These are phyloP conservation scores for Sarotherodon lohbergeri DNA, from an alignment of 2,113 vertebrate genomes.

Conservation along the genomic window DNA sequence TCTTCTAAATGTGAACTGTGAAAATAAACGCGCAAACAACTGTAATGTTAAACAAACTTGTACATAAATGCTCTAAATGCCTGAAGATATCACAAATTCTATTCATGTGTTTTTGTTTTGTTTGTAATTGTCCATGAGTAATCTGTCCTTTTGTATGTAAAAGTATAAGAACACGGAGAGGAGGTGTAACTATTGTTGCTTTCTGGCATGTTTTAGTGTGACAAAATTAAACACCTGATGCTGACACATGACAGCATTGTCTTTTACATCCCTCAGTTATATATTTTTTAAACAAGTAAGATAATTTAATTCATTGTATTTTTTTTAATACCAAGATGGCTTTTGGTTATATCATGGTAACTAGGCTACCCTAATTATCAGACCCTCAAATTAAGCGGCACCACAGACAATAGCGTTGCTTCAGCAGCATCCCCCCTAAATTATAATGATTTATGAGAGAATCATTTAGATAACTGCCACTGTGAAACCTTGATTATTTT, in stretches of 20 bases:
- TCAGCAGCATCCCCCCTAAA: neutral
- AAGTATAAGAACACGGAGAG: neutral
- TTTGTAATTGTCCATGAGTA: neutral
- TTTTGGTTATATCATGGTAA: neutral
- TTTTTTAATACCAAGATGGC: neutral
- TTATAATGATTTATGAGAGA: neutral
- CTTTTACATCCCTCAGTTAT: neutral
- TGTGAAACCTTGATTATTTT: neutral
- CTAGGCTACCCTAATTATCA: neutral
- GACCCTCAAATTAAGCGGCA: neutral
- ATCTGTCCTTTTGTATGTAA: neutral
- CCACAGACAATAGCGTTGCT: neutral
- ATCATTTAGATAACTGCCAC: neutral
- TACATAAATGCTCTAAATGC: neutral
- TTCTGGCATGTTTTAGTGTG: neutral
- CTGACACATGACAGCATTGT: neutral
- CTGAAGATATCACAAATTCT: neutral
- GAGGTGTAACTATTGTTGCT: neutral
- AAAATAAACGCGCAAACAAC: neutral
- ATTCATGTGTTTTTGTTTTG: neutral
- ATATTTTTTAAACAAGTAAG: neutral
- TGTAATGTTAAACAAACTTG: neutral
- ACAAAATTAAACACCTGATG: conserved; percentile 1
- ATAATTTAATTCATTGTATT: neutral
- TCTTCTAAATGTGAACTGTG: neutral